Conservation (phyloP, 2,113 vertebrate species). For the Sinosuthora webbiana region DNA sequence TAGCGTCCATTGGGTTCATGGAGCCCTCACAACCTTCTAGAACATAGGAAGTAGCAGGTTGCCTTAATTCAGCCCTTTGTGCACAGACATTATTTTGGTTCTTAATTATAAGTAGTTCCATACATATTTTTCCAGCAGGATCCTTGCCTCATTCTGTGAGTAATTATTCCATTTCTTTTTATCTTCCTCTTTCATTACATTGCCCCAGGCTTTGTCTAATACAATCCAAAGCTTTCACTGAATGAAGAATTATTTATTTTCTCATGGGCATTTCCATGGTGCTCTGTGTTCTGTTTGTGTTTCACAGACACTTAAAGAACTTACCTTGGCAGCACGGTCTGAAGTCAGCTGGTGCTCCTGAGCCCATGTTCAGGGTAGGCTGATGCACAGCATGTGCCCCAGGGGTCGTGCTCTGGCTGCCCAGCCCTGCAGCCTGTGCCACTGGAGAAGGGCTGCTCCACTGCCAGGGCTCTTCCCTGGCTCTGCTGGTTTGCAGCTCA, state of each 20-base stretch:
- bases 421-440: neutral
- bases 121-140: slow-evolving; percentile 60
- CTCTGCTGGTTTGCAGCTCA: neutral
- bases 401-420: neutral
- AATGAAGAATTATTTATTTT: slow-evolving; percentile 67
- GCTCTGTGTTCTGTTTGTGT: slow-evolving; percentile 48
- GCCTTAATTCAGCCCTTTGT: slow-evolving; percentile 30
- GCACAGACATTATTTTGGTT: slow-evolving; percentile 24
- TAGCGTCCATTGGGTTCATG: neutral
- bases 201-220: slow-evolving; percentile 61
- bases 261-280: slow-evolving; percentile 56
- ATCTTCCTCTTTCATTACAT: slow-evolving; percentile 64
- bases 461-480: neutral
- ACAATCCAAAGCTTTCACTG: slow-evolving; percentile 61
- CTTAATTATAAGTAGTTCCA: slow-evolving; percentile 56
- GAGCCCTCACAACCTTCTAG: neutral
- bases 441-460: neutral
- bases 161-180: slow-evolving; percentile 68
- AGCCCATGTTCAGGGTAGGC: neutral
- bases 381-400: neutral
- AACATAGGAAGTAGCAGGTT: neutral
- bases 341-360: neutral
- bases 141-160: slow-evolving; percentile 60
- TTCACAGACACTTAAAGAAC: slow-evolving; percentile 4
- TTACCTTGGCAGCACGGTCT: neutral